These are phyloP conservation scores for Anser brachyrhynchus DNA, from an alignment of 2,113 vertebrate species.

Conservation along the genomic window DNA sequence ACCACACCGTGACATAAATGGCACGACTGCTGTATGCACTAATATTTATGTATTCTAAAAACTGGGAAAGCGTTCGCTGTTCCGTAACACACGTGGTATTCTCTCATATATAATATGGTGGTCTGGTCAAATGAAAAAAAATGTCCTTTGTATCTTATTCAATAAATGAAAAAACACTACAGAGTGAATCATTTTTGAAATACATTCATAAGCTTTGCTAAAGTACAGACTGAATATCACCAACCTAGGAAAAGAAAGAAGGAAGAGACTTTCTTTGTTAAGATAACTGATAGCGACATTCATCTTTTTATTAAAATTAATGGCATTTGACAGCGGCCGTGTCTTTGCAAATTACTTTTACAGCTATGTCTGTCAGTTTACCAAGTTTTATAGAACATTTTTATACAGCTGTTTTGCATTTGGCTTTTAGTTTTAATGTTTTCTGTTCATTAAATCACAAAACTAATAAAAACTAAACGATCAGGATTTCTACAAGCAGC, in stretches of 20 bases:
- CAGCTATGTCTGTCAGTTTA: constrained; percentile 26
- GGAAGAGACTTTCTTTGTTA: not conserved
- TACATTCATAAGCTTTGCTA: not conserved
- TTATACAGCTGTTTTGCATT: constrained; percentile 56
- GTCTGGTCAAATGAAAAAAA: not conserved
- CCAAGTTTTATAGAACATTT: constrained; percentile 22
- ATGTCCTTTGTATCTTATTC: not conserved
- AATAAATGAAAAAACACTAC: not conserved
- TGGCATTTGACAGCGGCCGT: constrained; percentile 9
- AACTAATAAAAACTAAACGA: constrained; percentile 52
- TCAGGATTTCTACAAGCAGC: not conserved
- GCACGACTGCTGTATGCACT: accelerated
- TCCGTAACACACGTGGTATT: not conserved
- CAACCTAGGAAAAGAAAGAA: not conserved
- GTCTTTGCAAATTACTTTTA: constrained; percentile 25
- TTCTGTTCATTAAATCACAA: constrained; percentile 62
- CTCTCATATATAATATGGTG: not conserved
- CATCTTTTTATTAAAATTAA: constrained; percentile 3
- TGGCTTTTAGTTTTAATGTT: constrained; percentile 61
- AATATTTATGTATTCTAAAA: too few species aligned
- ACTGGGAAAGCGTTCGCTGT: not conserved
- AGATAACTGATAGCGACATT: not conserved
- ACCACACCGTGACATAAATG: accelerated
- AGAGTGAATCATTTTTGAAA: not conserved
- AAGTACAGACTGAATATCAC: not conserved